A percentile compares a stretch with the other conserved stretches of the same genome.
Conservation (phyloP, 2,888 invertebrate genomes). For the Torymus texanus region DNA sequence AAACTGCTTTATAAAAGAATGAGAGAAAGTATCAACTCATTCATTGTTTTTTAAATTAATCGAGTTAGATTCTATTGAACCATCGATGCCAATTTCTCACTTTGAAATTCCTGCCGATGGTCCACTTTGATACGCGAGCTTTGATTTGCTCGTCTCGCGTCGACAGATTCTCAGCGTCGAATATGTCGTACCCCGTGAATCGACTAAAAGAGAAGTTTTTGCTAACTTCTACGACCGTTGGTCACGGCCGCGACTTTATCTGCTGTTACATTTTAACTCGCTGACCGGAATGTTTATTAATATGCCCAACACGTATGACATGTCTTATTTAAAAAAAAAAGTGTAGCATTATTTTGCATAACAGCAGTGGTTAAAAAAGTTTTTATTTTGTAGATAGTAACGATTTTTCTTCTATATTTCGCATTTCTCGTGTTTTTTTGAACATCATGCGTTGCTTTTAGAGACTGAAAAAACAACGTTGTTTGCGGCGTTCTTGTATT, state of each 20-base stretch:
- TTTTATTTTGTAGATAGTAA: no score
- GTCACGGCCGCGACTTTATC: neutral
- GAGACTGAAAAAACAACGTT: no score
- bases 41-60: no score
- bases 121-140: constrained; percentile 24
- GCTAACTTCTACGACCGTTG: neutral
- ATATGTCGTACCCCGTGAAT: neutral
- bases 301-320: no score
- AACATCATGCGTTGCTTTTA: neutral
- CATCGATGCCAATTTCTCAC: neutral
- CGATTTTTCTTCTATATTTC: no score
- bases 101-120: neutral
- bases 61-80: no score
- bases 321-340: no score
- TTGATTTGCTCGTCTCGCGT: constrained; percentile 7
- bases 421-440: neutral
- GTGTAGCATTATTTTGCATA: no score
- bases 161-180: neutral
- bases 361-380: no score
- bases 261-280: neutral
- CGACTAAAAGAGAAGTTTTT: constrained; percentile 21
- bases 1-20: no score
- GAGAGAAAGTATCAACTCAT: no score
- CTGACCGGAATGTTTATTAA: constrained; percentile 2
- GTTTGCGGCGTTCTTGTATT: no score